Evolutionary conservation across 2,113 vertebrate genomes (phyloP), one percentile per base, ranked within the genome.

Genomic region (Callorhinus ursinus): DNA sequence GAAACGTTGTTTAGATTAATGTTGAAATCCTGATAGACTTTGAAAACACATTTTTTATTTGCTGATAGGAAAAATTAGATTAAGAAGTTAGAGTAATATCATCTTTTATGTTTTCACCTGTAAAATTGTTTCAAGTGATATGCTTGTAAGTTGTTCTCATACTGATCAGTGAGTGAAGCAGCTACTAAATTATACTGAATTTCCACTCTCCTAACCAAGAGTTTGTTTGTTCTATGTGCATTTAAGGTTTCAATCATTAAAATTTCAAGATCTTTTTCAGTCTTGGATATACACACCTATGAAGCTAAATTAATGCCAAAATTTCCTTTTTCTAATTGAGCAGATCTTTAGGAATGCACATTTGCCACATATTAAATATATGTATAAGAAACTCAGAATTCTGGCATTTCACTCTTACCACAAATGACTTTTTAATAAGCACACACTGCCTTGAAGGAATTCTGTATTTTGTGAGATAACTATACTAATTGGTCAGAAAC

Each of bases 381-480:
- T n/a, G 0, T 59, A 33, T 16, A 31, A 55, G 12, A 94, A 88
- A 88, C 4, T 71, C 19, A 86, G 19, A 84, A 87, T 67, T 67
- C 33, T 65, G 55, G 16, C 88, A 96, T 85, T 76, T 84, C 36
- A 84, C n/a, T 85, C 9, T 51, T 63, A 69, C 22, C 59, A 76
- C 5, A 72, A 76, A 79, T 69, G 79, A 74, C n/a, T 79, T 86
- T 93, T 87, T 53, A 89, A 96, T 67, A 90, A 36, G 21, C 14
- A 67, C 82, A 22, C 14, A 42, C 16, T 83, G 9, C 82, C 82
- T 97, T 57, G 36, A 95, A 93, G 36, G 28, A 8, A n/a, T 81
- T 4, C 6, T 94, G 55, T 63, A n/a, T 74, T 90, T 94, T 87
- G 10, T 63, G 74, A 92, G 55, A 94, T 87, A 96, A 84, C 21